These are phyloP conservation scores for Laothoe populi DNA, from an alignment of 2,888 invertebrate genomes.

Conservation along the genomic window DNA sequence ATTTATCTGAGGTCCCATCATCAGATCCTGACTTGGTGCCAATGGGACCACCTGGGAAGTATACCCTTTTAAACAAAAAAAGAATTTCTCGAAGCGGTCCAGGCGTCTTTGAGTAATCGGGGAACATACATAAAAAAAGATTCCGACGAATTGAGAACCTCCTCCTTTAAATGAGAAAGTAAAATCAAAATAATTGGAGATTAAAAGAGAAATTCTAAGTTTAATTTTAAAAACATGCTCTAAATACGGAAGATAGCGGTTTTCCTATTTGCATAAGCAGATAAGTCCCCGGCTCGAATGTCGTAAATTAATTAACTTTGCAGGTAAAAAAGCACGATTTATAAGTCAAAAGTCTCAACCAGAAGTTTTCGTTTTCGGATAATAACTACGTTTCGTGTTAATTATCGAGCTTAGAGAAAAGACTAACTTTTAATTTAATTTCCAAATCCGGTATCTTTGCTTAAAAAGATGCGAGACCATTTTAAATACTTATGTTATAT, in stretches of 20 bases:
- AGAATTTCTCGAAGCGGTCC: no score
- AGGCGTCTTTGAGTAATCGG: no score
- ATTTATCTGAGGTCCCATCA: no score
- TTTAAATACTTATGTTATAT: not conserved
- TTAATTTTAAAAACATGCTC: constrained; percentile 26
- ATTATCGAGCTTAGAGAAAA: constrained; percentile 60
- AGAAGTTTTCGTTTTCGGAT: constrained; percentile 64
- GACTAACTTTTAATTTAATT: constrained; percentile 59
- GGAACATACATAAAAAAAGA: no score
- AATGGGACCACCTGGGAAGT: no score
- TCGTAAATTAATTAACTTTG: constrained; percentile 75
- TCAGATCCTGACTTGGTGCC: no score
- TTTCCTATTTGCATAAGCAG: constrained; percentile 69
- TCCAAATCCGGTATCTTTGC: constrained; percentile 40
- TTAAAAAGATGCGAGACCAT: not conserved
- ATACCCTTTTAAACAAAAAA: no score
- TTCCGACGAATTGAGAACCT: no score
- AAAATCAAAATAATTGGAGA: constrained; percentile 29
- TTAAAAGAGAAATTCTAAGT: constrained; percentile 20
- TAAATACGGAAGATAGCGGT: constrained; percentile 29
- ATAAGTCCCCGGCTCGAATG: constrained; percentile 64
- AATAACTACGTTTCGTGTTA: constrained; percentile 69
- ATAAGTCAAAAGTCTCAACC: constrained; percentile 60
- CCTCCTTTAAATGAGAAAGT: constrained; percentile 21
- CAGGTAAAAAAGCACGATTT: constrained; percentile 69